Percentiles rank a stretch among this genome's conserved stretches.
phyloP scores from a whole-genome alignment of 2,797 vertebrate species.

The Micrastur ruficollis region DNA sequence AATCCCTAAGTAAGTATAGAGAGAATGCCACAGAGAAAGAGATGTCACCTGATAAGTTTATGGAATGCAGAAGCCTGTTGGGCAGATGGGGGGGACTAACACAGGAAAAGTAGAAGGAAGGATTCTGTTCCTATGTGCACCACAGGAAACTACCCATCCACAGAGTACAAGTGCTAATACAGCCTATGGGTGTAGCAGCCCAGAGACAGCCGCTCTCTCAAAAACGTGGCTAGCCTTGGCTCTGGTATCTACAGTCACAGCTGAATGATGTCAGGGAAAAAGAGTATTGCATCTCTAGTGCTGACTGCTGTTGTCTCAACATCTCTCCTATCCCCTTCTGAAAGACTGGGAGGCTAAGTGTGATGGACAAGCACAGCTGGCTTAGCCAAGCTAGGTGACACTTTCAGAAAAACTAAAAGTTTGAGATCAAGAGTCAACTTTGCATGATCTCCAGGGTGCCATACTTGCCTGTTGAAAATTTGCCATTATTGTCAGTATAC shows the following conservation, averaged over 20 bases:
- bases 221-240: background rate
- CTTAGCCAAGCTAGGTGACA: background rate
- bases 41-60: background rate
- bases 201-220: background rate
- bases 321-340: background rate
- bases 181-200: background rate
- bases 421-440: background rate
- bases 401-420: background rate
- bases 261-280: background rate
- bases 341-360: background rate
- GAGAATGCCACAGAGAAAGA: background rate
- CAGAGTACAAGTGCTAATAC: background rate
- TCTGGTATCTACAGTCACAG: background rate
- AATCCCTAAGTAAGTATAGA: background rate
- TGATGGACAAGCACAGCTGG: background rate
- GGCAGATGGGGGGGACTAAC: background rate
- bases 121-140: background rate
- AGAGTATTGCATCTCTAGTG: background rate
- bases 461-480: background rate
- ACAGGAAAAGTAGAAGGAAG: background rate
- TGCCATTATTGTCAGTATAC: background rate
- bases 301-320: background rate
- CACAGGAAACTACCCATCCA: background rate
- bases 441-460: background rate
- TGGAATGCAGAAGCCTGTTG: background rate